Evolutionary conservation across 2,797 vertebrate genomes (phyloP).

Genomic region (Calcarius lapponicus): DNA sequence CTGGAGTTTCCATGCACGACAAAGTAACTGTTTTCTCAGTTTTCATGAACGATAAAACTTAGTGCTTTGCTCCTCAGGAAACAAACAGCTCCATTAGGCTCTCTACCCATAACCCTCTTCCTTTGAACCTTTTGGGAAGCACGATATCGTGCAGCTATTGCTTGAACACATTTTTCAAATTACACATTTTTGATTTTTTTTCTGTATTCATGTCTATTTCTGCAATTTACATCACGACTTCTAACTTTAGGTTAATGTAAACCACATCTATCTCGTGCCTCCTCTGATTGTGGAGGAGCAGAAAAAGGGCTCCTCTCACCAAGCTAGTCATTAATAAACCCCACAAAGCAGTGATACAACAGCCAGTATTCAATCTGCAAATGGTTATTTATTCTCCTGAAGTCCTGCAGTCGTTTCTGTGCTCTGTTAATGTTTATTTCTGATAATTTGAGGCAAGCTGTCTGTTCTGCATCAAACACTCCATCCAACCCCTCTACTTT

Average conservation of each 20-base stretch:
- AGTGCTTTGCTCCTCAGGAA: neutral
- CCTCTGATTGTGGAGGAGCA: neutral
- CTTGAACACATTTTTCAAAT: neutral
- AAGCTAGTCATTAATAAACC: slow-evolving; percentile 1
- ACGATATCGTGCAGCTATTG: neutral
- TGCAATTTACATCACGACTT: slow-evolving; percentile 22
- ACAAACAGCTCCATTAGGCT: neutral
- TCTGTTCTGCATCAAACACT: neutral
- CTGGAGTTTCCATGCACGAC: neutral
- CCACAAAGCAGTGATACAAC: neutral
- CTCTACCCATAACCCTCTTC: neutral
- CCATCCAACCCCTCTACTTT: neutral
- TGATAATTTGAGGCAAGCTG: slow-evolving; percentile 12
- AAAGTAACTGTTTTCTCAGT: neutral
- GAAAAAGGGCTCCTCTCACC: neutral
- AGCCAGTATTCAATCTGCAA: slow-evolving; percentile 31
- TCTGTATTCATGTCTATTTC: slow-evolving; percentile 1
- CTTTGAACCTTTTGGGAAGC: neutral
- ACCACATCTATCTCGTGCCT: neutral
- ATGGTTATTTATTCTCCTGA: neutral
- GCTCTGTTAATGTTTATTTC: neutral
- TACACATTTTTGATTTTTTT: neutral
- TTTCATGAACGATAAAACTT: neutral
- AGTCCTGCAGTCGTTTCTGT: neutral
- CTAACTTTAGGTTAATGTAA: slow-evolving; percentile 44